phyloP scores from a whole-genome alignment of 2,888 invertebrate species.

The Xestobium rufovillosum region DNA sequence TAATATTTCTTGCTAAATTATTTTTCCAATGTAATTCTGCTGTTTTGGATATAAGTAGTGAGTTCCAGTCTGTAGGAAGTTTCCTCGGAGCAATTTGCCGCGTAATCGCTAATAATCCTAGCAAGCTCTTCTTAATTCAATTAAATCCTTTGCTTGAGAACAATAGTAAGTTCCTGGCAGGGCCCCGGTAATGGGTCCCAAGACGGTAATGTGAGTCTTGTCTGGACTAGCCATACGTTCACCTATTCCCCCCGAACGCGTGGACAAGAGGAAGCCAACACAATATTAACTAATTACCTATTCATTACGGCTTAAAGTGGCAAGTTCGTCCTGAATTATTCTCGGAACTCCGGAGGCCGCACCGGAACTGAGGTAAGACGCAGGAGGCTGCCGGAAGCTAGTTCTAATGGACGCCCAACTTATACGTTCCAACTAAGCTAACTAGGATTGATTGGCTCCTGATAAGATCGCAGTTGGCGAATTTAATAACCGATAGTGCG shows the following conservation, averaged over 20 bases:
- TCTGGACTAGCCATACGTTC: conserved; percentile 28
- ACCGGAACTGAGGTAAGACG: conserved; percentile 44
- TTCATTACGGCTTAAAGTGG: conserved; percentile 47
- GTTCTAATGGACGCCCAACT: conserved; percentile 37
- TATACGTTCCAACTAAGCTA: conserved; percentile 28
- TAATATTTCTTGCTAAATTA: too few species aligned
- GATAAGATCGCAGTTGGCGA: conserved; percentile 24
- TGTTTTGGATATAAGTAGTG: too few species aligned
- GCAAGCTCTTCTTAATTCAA: conserved; percentile 43
- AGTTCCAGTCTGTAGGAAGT: too few species aligned
- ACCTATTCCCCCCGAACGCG: conserved; percentile 28
- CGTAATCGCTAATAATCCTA: conserved; percentile 25
- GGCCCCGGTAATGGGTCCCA: conserved; percentile 40
- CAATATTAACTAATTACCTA: conserved; percentile 47
- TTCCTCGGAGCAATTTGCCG: not conserved
- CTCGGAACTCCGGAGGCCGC: conserved; percentile 39
- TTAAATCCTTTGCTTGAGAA: conserved; percentile 39
- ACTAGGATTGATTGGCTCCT: conserved; percentile 42
- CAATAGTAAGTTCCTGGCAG: conserved; percentile 31
- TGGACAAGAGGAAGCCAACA: conserved; percentile 42
- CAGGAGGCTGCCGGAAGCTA: conserved; percentile 39
- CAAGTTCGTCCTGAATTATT: conserved; percentile 46
- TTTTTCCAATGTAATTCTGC: too few species aligned
- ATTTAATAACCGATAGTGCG: conserved; percentile 17
- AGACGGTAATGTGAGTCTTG: conserved; percentile 32